These are phyloP conservation scores for Thryonomys swinderianus DNA, from an alignment of 2,113 vertebrate genomes.

Conservation along the genomic window DNA sequence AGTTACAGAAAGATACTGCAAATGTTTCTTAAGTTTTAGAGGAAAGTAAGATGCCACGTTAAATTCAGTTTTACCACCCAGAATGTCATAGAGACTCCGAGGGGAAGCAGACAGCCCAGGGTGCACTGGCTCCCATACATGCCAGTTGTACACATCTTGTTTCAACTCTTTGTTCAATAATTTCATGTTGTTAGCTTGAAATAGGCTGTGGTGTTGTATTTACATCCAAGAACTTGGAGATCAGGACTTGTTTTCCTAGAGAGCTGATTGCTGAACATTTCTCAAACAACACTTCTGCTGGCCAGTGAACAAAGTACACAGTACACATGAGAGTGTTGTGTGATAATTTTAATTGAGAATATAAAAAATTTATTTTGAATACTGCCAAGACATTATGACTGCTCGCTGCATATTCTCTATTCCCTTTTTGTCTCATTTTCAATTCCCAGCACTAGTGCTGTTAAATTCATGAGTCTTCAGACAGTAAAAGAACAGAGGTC, in stretches of 20 bases:
- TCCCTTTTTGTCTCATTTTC: conserved; percentile 34
- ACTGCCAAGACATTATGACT: not conserved
- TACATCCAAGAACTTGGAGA: not conserved
- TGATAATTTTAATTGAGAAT: conserved; percentile 25
- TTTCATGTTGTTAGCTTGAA: not conserved
- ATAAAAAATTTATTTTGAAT: conserved; percentile 21
- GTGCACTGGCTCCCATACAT: not conserved
- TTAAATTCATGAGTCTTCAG: conserved; percentile 65
- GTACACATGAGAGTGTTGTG: not conserved
- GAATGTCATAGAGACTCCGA: not conserved
- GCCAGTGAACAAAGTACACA: not conserved
- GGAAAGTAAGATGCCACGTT: not conserved
- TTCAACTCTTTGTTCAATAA: not conserved
- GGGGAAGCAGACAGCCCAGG: not conserved
- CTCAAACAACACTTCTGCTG: not conserved
- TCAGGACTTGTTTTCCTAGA: not conserved
- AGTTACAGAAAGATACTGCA: not conserved
- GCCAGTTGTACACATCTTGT: not conserved
- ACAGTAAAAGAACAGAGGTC: conserved; percentile 31
- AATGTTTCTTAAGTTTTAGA: not conserved
- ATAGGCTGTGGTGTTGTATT: not conserved
- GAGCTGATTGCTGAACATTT: not conserved
- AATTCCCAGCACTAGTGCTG: conserved; percentile 36
- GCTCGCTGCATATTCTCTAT: not conserved
- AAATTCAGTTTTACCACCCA: not conserved